A percentile compares a stretch with the other conserved stretches of the same genome.
Evolutionary conservation across 2,113 vertebrate species (phyloP).

Genomic region (Phaethon lepturus): DNA sequence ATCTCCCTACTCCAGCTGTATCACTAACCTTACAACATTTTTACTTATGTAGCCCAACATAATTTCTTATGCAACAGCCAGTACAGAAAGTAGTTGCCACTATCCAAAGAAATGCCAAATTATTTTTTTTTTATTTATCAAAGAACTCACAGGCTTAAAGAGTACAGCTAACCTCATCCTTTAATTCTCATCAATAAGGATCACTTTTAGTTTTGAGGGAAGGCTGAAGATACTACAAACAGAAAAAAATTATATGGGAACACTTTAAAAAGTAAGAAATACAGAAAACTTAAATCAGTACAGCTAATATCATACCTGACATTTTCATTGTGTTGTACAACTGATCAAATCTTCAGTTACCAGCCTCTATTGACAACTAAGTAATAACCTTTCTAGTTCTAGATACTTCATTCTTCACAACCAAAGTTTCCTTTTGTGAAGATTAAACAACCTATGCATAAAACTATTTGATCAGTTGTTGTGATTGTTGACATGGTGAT

Average conservation of each 20-base stretch:
- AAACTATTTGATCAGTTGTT: background rate
- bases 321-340: background rate
- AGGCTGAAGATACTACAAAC: background rate
- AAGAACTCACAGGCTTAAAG: background rate
- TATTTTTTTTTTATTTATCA: background rate
- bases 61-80: background rate
- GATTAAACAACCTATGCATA: background rate
- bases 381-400: rapidly evolving
- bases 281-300: background rate
- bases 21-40: background rate
- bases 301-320: background rate
- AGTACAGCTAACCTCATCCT: background rate
- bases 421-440: background rate
- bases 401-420: background rate
- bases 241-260: background rate
- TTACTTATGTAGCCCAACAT: background rate
- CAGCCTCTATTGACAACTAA: background rate
- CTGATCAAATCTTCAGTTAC: background rate
- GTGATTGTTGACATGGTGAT: background rate
- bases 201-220: background rate
- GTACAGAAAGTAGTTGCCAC: background rate
- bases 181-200: background rate
- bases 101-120: background rate
- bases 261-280: background rate
- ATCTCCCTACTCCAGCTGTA: background rate